Evolutionary conservation across 2,888 invertebrate genomes (phyloP).

Genomic region (Perdita meconis): DNA sequence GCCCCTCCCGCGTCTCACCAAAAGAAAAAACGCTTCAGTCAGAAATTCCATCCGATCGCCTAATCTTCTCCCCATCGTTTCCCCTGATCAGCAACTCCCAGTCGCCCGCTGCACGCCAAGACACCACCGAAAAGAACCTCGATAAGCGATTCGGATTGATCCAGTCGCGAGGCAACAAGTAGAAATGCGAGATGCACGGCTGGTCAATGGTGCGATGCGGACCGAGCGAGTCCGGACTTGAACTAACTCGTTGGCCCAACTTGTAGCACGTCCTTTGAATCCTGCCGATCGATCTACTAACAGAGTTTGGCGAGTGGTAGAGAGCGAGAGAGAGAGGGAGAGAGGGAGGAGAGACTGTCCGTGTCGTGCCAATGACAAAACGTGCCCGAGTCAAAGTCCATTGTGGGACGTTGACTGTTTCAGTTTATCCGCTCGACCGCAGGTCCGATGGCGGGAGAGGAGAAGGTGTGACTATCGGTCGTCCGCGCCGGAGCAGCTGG

Average conservation of each 20-base stretch:
- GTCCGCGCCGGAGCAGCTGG: constrained; percentile 52
- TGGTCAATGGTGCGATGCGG: constrained; percentile 82
- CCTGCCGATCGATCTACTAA: constrained; percentile 1
- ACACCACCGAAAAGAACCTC: too few species aligned
- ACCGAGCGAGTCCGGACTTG: constrained; percentile 64
- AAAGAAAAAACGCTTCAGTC: too few species aligned
- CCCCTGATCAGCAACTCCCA: neutral
- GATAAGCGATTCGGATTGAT: too few species aligned
- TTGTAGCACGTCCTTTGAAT: neutral
- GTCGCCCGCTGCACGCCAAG: neutral
- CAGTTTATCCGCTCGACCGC: constrained; percentile 92
- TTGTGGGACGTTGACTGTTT: constrained; percentile 84
- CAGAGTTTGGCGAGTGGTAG: constrained; percentile 7
- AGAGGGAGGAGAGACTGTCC: constrained; percentile 66
- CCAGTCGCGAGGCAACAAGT: neutral
- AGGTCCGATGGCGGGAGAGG: constrained; percentile 89
- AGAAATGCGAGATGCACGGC: constrained; percentile 55
- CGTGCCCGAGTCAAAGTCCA: constrained; percentile 80
- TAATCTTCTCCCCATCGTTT: too few species aligned
- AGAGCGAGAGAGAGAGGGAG: constrained; percentile 1
- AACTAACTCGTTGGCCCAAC: constrained; percentile 28
- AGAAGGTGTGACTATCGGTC: constrained; percentile 91
- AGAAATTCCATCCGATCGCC: too few species aligned
- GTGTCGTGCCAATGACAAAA: constrained; percentile 80
- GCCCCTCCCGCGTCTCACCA: too few species aligned